These are phyloP conservation scores for Dascillus cervinus DNA, from an alignment of 2,888 invertebrate genomes.

Conservation along the genomic window DNA sequence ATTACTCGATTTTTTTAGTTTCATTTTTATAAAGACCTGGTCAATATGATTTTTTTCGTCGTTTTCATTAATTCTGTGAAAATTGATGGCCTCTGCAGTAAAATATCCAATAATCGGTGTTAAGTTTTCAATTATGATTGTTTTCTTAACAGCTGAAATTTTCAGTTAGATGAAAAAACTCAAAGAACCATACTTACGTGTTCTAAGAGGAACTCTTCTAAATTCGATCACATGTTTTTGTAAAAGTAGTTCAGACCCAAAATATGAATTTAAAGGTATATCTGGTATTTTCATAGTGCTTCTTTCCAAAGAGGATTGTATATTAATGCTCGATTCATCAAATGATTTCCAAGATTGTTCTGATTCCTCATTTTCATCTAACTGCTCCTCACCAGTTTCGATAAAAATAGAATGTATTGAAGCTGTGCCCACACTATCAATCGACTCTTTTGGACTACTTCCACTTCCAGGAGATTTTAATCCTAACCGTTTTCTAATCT, in stretches of 20 bases:
- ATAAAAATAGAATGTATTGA: too few relatives aligned
- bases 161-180: neutral
- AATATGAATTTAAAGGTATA: too few relatives aligned
- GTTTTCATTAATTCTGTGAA: constrained; percentile 18
- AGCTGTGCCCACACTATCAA: too few relatives aligned
- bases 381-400: too few relatives aligned
- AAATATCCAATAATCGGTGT: constrained; percentile 31
- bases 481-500: too few relatives aligned
- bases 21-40: constrained; percentile 17
- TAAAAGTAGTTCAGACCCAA: constrained; percentile 13
- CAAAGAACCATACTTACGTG: constrained; percentile 20
- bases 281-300: too few relatives aligned
- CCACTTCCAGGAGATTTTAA: too few relatives aligned
- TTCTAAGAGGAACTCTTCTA: constrained; percentile 21
- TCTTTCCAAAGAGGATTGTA: too few relatives aligned
- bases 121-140: constrained; percentile 37
- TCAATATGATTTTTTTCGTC: constrained; percentile 10
- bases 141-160: constrained; percentile 23
- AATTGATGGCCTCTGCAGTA: constrained; percentile 28
- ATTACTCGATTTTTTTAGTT: constrained; percentile 11
- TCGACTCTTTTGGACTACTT: too few relatives aligned
- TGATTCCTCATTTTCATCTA: too few relatives aligned
- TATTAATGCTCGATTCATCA: too few relatives aligned
- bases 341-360: too few relatives aligned
- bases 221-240: constrained; percentile 21